phyloP scores from a whole-genome alignment of 2,888 invertebrate genomes.

The Drosophila mercatorum region DNA sequence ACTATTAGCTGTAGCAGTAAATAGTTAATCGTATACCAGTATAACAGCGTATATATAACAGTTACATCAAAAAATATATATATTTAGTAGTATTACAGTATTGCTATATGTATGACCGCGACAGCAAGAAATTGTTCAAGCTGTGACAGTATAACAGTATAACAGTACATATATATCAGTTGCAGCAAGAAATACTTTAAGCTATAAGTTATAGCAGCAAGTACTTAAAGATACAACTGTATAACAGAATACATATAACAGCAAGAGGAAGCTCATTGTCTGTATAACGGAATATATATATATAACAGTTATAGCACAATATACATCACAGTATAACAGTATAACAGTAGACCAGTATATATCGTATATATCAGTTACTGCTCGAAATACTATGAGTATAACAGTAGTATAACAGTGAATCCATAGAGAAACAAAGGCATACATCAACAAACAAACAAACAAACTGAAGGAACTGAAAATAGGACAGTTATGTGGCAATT shows the following conservation, averaged over 20 bases:
- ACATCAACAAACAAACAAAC: background rate
- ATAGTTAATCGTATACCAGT: background rate
- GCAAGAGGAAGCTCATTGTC: background rate
- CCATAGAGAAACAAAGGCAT: no score
- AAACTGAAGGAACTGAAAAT: background rate
- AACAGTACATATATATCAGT: background rate
- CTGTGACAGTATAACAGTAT: constrained; percentile 1
- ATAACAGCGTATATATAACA: background rate
- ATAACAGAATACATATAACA: background rate
- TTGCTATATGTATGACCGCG: background rate
- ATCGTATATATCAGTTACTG: background rate
- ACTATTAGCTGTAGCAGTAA: background rate
- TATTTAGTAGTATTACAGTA: background rate
- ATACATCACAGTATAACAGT: background rate
- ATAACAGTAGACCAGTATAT: background rate
- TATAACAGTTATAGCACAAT: background rate
- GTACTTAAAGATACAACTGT: background rate
- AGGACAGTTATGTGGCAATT: background rate
- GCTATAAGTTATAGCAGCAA: background rate
- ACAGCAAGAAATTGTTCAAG: background rate
- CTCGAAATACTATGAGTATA: background rate
- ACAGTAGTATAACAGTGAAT: background rate
- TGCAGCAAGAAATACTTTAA: background rate
- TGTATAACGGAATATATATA: background rate
- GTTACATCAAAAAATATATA: background rate